Conservation (phyloP, 2,888 invertebrate species). For the Nymphalis c-album region DNA sequence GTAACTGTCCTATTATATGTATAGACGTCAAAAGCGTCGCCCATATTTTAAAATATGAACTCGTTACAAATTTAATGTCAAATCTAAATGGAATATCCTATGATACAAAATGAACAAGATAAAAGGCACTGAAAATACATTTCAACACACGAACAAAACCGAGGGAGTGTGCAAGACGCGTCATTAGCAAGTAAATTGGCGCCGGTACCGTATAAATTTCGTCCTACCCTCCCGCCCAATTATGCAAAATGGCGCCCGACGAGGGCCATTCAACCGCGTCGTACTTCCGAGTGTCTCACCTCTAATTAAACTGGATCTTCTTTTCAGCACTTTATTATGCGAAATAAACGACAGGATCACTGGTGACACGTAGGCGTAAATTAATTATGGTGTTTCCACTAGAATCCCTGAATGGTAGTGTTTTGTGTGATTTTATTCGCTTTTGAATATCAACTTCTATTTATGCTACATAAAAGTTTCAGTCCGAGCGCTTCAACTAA, state of each 20-base stretch:
- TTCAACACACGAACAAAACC: slow-evolving; percentile 50
- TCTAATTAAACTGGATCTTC: slow-evolving; percentile 80
- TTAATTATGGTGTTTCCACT: slow-evolving; percentile 52
- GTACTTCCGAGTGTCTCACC: slow-evolving; percentile 76
- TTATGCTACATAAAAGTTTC: slow-evolving; percentile 28
- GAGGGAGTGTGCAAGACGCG: slow-evolving; percentile 67
- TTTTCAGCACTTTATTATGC: slow-evolving; percentile 79
- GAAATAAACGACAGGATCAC: slow-evolving; percentile 69
- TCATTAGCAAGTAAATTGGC: slow-evolving; percentile 82
- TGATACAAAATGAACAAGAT: slow-evolving; percentile 35
- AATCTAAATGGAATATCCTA: slow-evolving; percentile 30
- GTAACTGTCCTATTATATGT: neutral
- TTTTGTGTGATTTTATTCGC: slow-evolving; percentile 37
- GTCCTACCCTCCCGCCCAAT: slow-evolving; percentile 78
- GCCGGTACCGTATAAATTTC: slow-evolving; percentile 78
- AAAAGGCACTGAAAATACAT: slow-evolving; percentile 33
- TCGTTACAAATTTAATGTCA: slow-evolving; percentile 9
- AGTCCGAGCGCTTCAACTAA: slow-evolving; percentile 24
- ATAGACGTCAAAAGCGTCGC: neutral
- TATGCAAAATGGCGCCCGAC: slow-evolving; percentile 80
- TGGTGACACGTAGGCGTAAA: slow-evolving; percentile 55
- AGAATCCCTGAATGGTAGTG: slow-evolving; percentile 40
- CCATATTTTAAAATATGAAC: slow-evolving; percentile 2
- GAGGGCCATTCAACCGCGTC: slow-evolving; percentile 75
- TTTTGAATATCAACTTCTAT: slow-evolving; percentile 34